Percentiles rank a stretch among this genome's conserved stretches.
Conservation (phyloP, 2,888 invertebrate genomes). For the Drosophila anceps region DNA sequence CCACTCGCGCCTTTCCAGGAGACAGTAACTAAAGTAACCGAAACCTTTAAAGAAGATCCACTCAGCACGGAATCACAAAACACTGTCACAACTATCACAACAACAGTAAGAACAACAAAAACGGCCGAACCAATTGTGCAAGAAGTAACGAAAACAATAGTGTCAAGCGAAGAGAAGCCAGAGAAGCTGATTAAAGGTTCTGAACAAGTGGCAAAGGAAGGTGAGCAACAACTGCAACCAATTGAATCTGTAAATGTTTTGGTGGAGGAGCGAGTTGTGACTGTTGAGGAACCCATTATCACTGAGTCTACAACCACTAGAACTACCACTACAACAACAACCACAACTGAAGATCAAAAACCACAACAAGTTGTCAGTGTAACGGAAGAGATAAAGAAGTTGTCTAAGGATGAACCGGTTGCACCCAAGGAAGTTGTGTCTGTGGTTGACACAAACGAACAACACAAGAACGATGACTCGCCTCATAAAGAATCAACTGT, state of each 20-base stretch:
- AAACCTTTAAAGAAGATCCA: constrained; percentile 55
- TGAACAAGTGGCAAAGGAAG: constrained; percentile 21
- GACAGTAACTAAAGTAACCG: constrained; percentile 24
- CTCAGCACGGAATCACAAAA: constrained; percentile 31
- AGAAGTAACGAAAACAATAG: constrained; percentile 23
- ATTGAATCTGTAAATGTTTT: constrained; percentile 14
- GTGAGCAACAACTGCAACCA: constrained; percentile 18
- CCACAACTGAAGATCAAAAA: constrained; percentile 31
- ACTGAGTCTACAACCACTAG: constrained; percentile 54
- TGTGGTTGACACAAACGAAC: constrained; percentile 24
- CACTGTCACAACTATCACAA: constrained; percentile 58
- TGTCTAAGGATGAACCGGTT: constrained; percentile 4
- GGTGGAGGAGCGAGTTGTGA: constrained; percentile 45
- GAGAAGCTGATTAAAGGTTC: constrained; percentile 26
- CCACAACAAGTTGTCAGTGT: constrained; percentile 34
- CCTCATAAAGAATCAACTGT: constrained; percentile 1
- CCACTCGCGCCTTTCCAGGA: constrained; percentile 62
- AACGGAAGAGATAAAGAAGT: constrained; percentile 25
- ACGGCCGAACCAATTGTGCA: constrained; percentile 39
- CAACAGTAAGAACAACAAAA: constrained; percentile 55
- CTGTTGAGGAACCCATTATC: constrained; percentile 54
- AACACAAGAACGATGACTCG: background rate
- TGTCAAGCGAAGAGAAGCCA: constrained; percentile 24
- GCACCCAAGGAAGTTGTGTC: background rate
- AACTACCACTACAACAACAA: constrained; percentile 57